Conservation (phyloP, 2,888 invertebrate species). For the Tetragnatha montana region DNA sequence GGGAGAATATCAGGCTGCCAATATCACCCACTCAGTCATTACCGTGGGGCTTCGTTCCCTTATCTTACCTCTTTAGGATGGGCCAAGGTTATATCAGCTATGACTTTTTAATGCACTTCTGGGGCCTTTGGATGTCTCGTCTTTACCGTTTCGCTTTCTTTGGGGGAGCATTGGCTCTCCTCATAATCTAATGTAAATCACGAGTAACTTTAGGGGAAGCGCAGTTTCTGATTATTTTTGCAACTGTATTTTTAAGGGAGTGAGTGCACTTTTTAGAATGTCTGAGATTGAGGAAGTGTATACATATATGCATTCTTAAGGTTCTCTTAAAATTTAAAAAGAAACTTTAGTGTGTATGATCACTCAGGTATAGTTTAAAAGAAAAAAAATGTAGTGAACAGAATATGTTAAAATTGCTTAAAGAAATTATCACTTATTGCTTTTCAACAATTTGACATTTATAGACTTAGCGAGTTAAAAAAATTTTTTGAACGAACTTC, state of each 20-base stretch:
- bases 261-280: too few relatives aligned
- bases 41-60: background rate
- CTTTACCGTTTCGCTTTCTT: background rate
- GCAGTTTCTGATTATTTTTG: background rate
- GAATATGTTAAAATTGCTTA: too few relatives aligned
- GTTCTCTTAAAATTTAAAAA: too few relatives aligned
- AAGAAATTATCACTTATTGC: too few relatives aligned
- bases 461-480: too few relatives aligned
- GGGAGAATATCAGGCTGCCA: background rate
- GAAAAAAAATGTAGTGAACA: too few relatives aligned
- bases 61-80: constrained; percentile 12
- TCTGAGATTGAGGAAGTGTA: too few relatives aligned
- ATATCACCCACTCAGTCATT: constrained; percentile 4
- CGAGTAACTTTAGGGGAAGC: background rate
- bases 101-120: constrained; percentile 30
- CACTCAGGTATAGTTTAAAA: too few relatives aligned
- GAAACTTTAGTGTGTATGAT: too few relatives aligned
- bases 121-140: background rate
- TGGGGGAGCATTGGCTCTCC: background rate
- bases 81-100: constrained; percentile 2
- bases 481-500: too few relatives aligned
- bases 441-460: too few relatives aligned
- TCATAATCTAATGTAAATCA: background rate
- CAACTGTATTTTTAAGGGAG: background rate
- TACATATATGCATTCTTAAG: too few relatives aligned